These are phyloP conservation scores for Sarotherodon lohbergeri DNA, from an alignment of 2,113 vertebrate genomes.

Conservation along the genomic window DNA sequence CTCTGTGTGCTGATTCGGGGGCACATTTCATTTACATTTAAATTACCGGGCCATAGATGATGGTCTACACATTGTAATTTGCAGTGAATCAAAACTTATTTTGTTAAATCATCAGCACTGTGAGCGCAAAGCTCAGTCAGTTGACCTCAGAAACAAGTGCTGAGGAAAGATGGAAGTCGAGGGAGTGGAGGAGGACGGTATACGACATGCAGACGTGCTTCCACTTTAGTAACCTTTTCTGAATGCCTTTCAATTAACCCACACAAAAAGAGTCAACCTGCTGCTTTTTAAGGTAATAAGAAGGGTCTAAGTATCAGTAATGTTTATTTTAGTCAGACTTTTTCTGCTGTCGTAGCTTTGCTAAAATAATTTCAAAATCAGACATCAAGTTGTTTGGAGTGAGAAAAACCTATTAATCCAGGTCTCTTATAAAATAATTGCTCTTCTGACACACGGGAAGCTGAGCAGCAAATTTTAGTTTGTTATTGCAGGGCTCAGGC, in stretches of 20 bases:
- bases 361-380: neutral
- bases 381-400: neutral
- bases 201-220: neutral
- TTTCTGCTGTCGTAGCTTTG: neutral
- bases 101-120: neutral
- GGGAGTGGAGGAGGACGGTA: neutral
- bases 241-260: neutral
- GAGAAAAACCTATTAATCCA: neutral
- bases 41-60: slow-evolving; percentile 1
- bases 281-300: neutral
- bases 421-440: slow-evolving; percentile 31
- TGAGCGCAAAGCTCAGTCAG: neutral
- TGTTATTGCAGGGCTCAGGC: slow-evolving; percentile 29
- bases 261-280: neutral
- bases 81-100: neutral
- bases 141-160: neutral
- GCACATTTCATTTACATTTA: slow-evolving; percentile 35
- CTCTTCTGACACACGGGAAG: slow-evolving; percentile 20
- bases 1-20: neutral
- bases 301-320: neutral
- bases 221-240: neutral
- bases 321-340: neutral
- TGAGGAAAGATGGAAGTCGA: neutral
- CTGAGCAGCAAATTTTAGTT: slow-evolving; percentile 5
- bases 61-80: neutral